A percentile compares a stretch with the other conserved stretches of the same genome.
phyloP scores from a whole-genome alignment of 2,888 invertebrate species.

The Hybos culiciformis region DNA sequence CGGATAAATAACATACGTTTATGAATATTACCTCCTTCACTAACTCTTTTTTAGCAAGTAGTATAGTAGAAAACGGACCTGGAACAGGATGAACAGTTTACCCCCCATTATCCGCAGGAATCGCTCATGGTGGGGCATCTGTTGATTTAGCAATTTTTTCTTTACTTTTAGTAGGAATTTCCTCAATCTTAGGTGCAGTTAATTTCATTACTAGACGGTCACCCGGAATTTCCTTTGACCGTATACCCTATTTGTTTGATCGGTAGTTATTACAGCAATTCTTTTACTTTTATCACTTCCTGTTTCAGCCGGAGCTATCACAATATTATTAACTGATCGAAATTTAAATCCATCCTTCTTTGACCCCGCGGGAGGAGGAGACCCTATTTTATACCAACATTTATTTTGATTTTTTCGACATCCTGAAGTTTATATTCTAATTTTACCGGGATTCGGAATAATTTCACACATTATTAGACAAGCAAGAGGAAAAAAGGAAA shows the following conservation, averaged over 20 bases:
- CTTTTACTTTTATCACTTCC: slow-evolving; percentile 55
- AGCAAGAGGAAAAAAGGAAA: slow-evolving; percentile 61
- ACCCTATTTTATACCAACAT: slow-evolving; percentile 69
- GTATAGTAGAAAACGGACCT: slow-evolving; percentile 51
- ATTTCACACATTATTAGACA: slow-evolving; percentile 64
- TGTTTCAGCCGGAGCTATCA: slow-evolving; percentile 66
- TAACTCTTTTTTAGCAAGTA: slow-evolving; percentile 50
- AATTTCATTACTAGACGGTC: slow-evolving; percentile 65
- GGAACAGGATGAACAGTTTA: slow-evolving; percentile 72
- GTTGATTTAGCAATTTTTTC: slow-evolving; percentile 68
- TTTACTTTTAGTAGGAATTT: slow-evolving; percentile 57
- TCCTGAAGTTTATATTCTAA: slow-evolving; percentile 77
- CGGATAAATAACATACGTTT: slow-evolving; percentile 78
- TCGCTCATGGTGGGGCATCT: slow-evolving; percentile 50
- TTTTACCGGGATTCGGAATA: slow-evolving; percentile 70
- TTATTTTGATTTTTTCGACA: slow-evolving; percentile 82
- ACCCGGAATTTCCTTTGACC: slow-evolving; percentile 44
- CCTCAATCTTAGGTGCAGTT: slow-evolving; percentile 60
- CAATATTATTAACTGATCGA: slow-evolving; percentile 64
- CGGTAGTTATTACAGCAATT: slow-evolving; percentile 51
- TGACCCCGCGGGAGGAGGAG: slow-evolving; percentile 66
- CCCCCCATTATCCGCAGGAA: slow-evolving; percentile 49
- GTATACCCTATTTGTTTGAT: slow-evolving; percentile 62
- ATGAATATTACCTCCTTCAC: slow-evolving; percentile 58
- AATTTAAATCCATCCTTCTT: slow-evolving; percentile 72